Percentiles rank a stretch among this genome's conserved stretches.
Conservation (phyloP, 2,888 invertebrate genomes). For the Acleris emargana region DNA sequence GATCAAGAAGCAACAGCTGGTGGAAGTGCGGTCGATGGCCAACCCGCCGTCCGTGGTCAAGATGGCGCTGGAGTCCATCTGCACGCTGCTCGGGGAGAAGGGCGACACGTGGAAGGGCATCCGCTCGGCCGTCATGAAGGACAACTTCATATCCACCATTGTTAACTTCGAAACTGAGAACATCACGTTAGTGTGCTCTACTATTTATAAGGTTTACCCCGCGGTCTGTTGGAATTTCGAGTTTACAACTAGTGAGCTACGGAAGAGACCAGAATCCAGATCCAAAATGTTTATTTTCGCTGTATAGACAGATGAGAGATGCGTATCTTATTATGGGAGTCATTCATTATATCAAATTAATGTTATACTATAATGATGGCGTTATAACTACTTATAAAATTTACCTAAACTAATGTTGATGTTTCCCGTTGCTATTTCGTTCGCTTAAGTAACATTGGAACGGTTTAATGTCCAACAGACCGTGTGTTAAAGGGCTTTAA, state of each 20-base stretch:
- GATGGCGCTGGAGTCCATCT: conserved; percentile 96
- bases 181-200: conserved; percentile 90
- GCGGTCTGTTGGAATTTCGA: background rate
- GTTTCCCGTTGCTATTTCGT: too few relatives aligned
- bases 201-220: conserved; percentile 38
- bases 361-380: too few relatives aligned
- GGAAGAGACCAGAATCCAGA: too few relatives aligned
- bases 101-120: conserved; percentile 97
- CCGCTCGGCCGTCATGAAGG: conserved; percentile 95
- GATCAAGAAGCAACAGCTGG: conserved; percentile 97
- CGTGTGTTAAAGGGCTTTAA: too few relatives aligned
- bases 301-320: too few relatives aligned
- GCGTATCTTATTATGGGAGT: too few relatives aligned
- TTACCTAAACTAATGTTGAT: too few relatives aligned
- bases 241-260: background rate
- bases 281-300: too few relatives aligned
- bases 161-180: conserved; percentile 97
- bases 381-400: too few relatives aligned
- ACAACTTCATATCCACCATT: conserved; percentile 97
- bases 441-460: too few relatives aligned
- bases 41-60: conserved; percentile 97
- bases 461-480: too few relatives aligned
- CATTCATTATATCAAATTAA: too few relatives aligned
- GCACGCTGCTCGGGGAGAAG: conserved; percentile 95
- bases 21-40: conserved; percentile 97